Evolutionary conservation across 2,113 vertebrate genomes (phyloP).

Genomic region (Laticauda colubrina): DNA sequence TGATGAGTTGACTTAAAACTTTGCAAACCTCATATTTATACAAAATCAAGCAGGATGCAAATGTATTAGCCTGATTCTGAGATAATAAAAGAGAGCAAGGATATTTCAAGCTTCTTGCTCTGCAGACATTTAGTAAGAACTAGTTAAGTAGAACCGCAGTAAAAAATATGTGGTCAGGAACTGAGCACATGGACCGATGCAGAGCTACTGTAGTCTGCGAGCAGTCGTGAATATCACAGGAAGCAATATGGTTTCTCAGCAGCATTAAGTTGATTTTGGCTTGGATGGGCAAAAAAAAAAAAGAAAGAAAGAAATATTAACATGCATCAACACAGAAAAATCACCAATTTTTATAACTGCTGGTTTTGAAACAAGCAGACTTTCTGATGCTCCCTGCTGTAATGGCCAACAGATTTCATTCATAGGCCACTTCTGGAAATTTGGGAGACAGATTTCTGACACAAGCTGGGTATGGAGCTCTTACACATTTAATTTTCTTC

Average conservation of each 20-base stretch:
- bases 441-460: background rate
- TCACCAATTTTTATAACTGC: background rate
- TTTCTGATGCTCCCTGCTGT: fast-evolving
- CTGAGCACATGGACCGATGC: background rate
- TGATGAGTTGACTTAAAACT: background rate
- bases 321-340: background rate
- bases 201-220: background rate
- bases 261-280: conserved; percentile 1
- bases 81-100: background rate
- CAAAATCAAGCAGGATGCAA: background rate
- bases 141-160: background rate
- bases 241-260: background rate
- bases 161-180: background rate
- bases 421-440: background rate
- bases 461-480: background rate
- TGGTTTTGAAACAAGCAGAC: background rate
- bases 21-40: background rate
- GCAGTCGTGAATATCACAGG: background rate
- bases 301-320: background rate
- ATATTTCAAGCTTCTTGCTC: background rate
- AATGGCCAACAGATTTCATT: background rate
- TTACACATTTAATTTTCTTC: background rate
- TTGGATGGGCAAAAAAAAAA: background rate
- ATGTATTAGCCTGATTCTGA: background rate
- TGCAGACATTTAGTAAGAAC: background rate